Conservation (phyloP, 1,140 invertebrate species). For the Sesamia nonagrioides region DNA sequence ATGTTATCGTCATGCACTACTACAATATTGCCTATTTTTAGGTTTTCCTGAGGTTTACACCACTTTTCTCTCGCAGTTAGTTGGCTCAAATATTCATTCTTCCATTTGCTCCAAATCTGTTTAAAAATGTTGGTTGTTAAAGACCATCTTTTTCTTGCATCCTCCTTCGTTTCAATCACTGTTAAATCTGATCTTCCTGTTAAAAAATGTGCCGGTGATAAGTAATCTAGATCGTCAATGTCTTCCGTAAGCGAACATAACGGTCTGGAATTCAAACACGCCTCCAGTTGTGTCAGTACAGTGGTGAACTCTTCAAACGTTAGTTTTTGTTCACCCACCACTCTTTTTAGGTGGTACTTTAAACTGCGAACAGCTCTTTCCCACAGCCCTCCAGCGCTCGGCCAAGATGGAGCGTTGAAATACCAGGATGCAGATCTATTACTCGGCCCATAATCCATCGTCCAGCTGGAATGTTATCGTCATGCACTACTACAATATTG, state of each 20-base stretch:
- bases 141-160: slow-evolving; percentile 1
- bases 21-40: slow-evolving; percentile 1
- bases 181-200: background rate
- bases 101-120: slow-evolving; percentile 9
- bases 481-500: too few species aligned
- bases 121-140: background rate
- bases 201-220: slow-evolving; percentile 14
- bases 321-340: background rate
- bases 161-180: background rate
- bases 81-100: slow-evolving; percentile 11
- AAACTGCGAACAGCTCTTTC: background rate
- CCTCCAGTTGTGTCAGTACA: background rate
- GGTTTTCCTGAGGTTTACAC: background rate
- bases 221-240: background rate
- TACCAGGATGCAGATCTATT: too few species aligned
- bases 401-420: slow-evolving; percentile 1
- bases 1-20: background rate
- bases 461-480: too few species aligned
- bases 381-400: slow-evolving; percentile 5
- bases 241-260: background rate
- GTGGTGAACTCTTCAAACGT: slow-evolving; percentile 1
- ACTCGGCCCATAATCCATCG: too few species aligned
- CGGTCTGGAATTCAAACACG: background rate
- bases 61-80: slow-evolving; percentile 2
- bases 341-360: background rate